Conservation (phyloP, 1,140 invertebrate species). For the Wiebesia pumilae region DNA sequence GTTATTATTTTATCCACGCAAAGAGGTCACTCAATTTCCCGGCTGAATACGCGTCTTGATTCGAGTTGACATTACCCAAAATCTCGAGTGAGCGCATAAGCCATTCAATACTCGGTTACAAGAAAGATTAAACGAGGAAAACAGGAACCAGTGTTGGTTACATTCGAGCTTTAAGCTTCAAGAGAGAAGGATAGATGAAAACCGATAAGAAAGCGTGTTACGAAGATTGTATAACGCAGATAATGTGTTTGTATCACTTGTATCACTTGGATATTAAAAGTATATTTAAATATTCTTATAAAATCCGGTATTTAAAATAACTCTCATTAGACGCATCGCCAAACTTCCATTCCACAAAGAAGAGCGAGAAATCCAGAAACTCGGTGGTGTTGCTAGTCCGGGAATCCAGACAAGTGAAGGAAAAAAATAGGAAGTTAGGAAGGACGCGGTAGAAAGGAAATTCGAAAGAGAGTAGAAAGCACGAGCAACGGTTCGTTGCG, state of each 20-base stretch:
- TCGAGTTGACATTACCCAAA: conserved; percentile 4
- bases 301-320: conserved; percentile 17
- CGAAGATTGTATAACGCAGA: neutral
- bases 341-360: neutral
- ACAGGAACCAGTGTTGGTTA: neutral
- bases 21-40: conserved; percentile 28
- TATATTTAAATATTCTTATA: neutral
- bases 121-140: neutral
- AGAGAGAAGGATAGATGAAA: neutral
- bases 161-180: neutral
- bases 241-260: neutral
- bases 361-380: neutral
- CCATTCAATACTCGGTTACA: neutral
- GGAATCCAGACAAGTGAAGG: conserved; percentile 31
- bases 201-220: neutral
- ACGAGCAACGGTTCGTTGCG: conserved; percentile 31
- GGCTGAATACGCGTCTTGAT: conserved; percentile 13
- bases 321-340: neutral
- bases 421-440: conserved; percentile 50
- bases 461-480: conserved; percentile 41
- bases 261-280: too few relatives aligned
- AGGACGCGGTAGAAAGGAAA: conserved; percentile 56
- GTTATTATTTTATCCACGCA: neutral
- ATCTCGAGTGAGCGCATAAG: neutral
- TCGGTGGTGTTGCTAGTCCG: neutral